Base-by-base conservation (phyloP, 1,140 invertebrate genomes). In the Dendrolimus kikuchii region DNA sequence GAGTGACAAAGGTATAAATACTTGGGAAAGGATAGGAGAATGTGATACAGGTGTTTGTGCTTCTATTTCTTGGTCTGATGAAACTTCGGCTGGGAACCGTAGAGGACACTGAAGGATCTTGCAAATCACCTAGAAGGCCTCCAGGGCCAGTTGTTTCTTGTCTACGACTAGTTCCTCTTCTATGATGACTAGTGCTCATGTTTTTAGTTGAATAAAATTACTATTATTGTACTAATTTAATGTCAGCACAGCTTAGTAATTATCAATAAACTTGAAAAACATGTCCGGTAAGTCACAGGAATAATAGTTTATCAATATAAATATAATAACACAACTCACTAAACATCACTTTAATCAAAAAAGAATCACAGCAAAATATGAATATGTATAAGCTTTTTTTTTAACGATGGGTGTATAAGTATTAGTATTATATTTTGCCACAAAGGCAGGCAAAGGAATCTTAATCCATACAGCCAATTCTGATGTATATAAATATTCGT, bases 21-120 rank as follows among this genome's bases (percentile, higher is more conserved):
- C 80, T 78, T 81, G 68, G 67, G 48, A 66, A 38, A 57, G 65
- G 63, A 68, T 74, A 68, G 52, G 62, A 68, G 46, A 74, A 50
- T 63, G 71, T 74, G 68, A 66, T 51, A 56, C 48, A 63, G 47
- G 77, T 57, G 40, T 57, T 49, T 66, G 65, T 65, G 42, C 59
- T 64, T 46, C 51, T 51, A 58, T 68, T 65, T 70, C 74, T 79
- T 62, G 63, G 71, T 58, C 60, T 64, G 38, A 62, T 74, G n/a
- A 63, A 55, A 5, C 60, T 53, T 47, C 49, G 50, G 36, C 51
- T 48, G 43, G 57, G 59, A 46, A 64, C 68, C 36, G 81, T 81
- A 46, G 81, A 81, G 40, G 81, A 81, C 57, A 85, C 62, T 48
- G 60, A 62, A 39, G 75, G 73, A 59, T 81, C 80, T 81, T 85